Evolutionary conservation across 2,113 vertebrate species (phyloP).

Genomic region (Pao palembangensis): DNA sequence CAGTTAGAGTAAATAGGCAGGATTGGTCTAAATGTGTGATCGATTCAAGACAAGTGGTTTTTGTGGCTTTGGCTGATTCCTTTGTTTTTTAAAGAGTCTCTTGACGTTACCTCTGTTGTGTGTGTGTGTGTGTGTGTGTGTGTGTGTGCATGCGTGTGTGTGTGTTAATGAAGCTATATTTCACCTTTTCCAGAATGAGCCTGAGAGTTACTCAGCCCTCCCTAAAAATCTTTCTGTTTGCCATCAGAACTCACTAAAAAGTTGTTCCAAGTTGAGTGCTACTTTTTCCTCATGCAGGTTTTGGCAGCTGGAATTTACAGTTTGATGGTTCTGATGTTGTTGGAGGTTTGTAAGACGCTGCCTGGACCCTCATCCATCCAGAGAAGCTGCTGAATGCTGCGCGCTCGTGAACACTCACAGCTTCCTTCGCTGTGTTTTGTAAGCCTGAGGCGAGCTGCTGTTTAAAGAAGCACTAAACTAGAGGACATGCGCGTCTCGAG

Average conservation of each 20-base stretch:
- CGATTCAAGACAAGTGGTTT: slow-evolving; percentile 30
- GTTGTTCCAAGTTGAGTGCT: too few species aligned
- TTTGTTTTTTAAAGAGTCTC: not conserved
- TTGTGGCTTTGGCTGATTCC: not conserved
- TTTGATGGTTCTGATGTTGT: too few species aligned
- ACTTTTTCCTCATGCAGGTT: too few species aligned
- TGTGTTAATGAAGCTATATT: not conserved
- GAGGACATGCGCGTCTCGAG: not conserved
- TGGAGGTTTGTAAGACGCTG: too few species aligned
- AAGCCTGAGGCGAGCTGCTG: not conserved
- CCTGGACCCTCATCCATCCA: not conserved
- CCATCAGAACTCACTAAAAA: too few species aligned
- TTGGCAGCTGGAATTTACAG: too few species aligned
- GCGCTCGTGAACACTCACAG: slow-evolving; percentile 16
- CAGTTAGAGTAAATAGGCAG: slow-evolving; percentile 40
- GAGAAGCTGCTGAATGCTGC: slow-evolving; percentile 17
- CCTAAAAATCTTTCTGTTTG: too few species aligned
- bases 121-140: not conserved
- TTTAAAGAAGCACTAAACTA: slow-evolving; percentile 9
- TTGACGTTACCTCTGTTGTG: not conserved
- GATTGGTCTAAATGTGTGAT: slow-evolving; percentile 43
- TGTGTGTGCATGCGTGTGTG: too few species aligned
- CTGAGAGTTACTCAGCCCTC: too few species aligned
- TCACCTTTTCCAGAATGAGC: not conserved
- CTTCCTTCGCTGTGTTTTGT: slow-evolving; percentile 15